Percentiles rank a stretch among this genome's conserved stretches.
These are phyloP conservation scores for Drosophila elegans DNA, from an alignment of 1,140 invertebrate genomes.

Conservation along the genomic window DNA sequence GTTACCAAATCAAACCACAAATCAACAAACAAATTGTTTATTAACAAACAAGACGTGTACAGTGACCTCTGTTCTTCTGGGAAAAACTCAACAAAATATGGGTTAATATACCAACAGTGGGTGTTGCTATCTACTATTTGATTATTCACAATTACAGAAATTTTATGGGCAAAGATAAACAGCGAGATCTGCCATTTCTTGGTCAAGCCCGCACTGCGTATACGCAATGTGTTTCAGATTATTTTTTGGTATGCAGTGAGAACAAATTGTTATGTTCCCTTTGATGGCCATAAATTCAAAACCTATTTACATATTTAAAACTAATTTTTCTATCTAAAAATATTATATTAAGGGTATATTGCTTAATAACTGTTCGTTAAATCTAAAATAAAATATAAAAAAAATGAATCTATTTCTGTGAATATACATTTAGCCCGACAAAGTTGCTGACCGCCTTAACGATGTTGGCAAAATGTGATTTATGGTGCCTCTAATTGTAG, in stretches of 20 bases:
- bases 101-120: conserved; percentile 17
- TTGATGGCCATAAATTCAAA: too few relatives aligned
- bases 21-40: conserved; percentile 37
- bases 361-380: too few relatives aligned
- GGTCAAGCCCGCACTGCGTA: conserved; percentile 33
- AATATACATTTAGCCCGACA: conserved; percentile 19
- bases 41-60: conserved; percentile 31
- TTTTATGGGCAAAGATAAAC: conserved; percentile 27
- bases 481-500: conserved; percentile 24
- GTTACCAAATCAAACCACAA: conserved; percentile 40
- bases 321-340: too few relatives aligned
- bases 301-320: too few relatives aligned
- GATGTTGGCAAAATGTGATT: conserved; percentile 55
- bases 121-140: conserved; percentile 5
- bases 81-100: conserved; percentile 23
- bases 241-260: neutral
- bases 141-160: conserved; percentile 19
- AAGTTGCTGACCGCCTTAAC: conserved; percentile 53
- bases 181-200: conserved; percentile 4
- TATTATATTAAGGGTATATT: too few relatives aligned
- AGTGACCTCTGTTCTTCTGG: conserved; percentile 32
- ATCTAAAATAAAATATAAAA: neutral
- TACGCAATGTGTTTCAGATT: conserved; percentile 28
- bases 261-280: neutral
- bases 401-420: neutral